Conservation (phyloP, 1,140 invertebrate species). For the Dinoponera quadriceps region DNA sequence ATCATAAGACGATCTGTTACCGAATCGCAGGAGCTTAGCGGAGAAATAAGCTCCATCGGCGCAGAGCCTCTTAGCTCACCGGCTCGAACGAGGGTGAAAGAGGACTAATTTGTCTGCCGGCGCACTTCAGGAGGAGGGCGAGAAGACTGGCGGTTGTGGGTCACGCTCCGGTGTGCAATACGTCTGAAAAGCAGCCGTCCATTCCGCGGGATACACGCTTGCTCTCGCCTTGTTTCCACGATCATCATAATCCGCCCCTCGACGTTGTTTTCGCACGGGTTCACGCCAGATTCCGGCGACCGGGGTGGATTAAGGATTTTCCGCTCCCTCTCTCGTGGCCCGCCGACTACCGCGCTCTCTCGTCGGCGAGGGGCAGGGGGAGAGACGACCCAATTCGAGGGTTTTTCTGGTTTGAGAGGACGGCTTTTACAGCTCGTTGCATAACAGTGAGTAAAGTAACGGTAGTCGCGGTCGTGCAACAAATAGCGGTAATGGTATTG, state of each 20-base stretch:
- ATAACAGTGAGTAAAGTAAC: slow-evolving; percentile 31
- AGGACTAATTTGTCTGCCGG: slow-evolving; percentile 62
- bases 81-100: slow-evolving; percentile 50
- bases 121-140: slow-evolving; percentile 12
- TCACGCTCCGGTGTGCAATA: slow-evolving; percentile 58
- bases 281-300: slow-evolving; percentile 60
- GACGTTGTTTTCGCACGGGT: slow-evolving; percentile 61
- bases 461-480: slow-evolving; percentile 22
- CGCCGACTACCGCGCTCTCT: background rate
- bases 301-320: slow-evolving; percentile 68
- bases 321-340: slow-evolving; percentile 36
- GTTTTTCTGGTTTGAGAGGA: slow-evolving; percentile 60
- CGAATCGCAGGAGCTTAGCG: slow-evolving; percentile 42
- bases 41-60: slow-evolving; percentile 46
- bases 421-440: slow-evolving; percentile 67
- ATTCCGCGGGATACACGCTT: slow-evolving; percentile 5
- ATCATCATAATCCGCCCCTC: slow-evolving; percentile 65
- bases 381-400: slow-evolving; percentile 60
- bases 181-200: slow-evolving; percentile 22
- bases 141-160: slow-evolving; percentile 17
- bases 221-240: slow-evolving; percentile 53
- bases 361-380: slow-evolving; percentile 48
- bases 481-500: slow-evolving; percentile 38
- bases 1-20: slow-evolving; percentile 53
- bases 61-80: slow-evolving; percentile 41